Evolutionary conservation across 2,113 vertebrate genomes (phyloP).

Genomic region (Grallaria varia): DNA sequence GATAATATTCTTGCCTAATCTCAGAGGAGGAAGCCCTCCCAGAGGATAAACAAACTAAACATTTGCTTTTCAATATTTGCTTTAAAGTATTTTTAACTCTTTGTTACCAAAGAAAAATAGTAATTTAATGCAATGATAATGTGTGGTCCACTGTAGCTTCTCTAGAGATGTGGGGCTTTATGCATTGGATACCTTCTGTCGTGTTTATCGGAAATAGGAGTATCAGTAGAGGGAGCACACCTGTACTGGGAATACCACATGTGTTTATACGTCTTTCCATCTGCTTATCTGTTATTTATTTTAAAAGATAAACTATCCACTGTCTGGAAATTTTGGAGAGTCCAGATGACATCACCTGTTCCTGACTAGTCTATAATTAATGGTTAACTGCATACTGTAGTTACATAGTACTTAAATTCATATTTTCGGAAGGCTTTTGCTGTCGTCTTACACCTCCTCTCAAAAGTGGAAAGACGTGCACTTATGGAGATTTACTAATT

Average conservation of each 20-base stretch:
- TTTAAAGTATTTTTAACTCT: slow-evolving; percentile 8
- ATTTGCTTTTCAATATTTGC: slow-evolving; percentile 6
- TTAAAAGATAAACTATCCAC: not conserved
- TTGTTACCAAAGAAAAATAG: not conserved
- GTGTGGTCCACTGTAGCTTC: not conserved
- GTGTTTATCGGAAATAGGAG: not conserved
- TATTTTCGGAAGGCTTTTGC: not conserved
- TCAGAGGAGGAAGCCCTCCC: slow-evolving; percentile 36
- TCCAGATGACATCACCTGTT: not conserved
- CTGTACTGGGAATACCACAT: accelerated
- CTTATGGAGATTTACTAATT: not conserved
- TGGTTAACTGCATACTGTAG: not conserved
- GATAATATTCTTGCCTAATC: slow-evolving; percentile 35
- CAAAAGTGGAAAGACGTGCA: not conserved
- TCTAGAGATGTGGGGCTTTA: not conserved
- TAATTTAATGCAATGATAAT: not conserved
- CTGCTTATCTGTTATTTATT: not conserved
- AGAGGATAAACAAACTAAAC: slow-evolving; percentile 10
- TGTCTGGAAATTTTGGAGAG: not conserved
- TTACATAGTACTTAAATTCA: not conserved
- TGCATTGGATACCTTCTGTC: not conserved
- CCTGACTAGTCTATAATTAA: not conserved
- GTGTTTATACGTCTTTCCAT: not conserved
- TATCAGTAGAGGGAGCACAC: not conserved
- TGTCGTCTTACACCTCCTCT: not conserved